These are phyloP conservation scores for Amphipoea oculea DNA, from an alignment of 2,888 invertebrate species.

Conservation along the genomic window DNA sequence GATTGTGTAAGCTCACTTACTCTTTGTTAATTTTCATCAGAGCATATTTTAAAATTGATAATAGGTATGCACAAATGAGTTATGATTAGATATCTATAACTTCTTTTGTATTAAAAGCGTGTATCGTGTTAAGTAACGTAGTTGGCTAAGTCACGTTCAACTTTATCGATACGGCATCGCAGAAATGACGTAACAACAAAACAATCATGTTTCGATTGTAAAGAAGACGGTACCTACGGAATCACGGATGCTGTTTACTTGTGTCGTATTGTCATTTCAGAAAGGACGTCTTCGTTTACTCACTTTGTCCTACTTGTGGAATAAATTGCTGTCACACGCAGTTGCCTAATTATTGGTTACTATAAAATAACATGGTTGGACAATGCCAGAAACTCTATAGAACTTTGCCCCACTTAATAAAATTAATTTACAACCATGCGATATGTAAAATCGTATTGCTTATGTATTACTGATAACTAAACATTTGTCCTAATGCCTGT, in stretches of 20 bases:
- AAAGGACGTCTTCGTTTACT: not conserved
- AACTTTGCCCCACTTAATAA: too few relatives aligned
- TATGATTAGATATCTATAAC: constrained; percentile 81
- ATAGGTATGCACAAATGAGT: constrained; percentile 83
- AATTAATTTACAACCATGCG: too few relatives aligned
- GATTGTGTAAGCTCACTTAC: constrained; percentile 47
- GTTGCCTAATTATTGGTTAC: not conserved
- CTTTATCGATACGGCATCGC: constrained; percentile 82
- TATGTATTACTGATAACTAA: too few relatives aligned
- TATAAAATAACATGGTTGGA: not conserved
- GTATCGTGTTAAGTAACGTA: constrained; percentile 82
- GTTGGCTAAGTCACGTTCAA: constrained; percentile 86
- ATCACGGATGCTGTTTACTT: constrained; percentile 29
- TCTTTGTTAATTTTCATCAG: constrained; percentile 76
- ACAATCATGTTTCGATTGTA: constrained; percentile 70
- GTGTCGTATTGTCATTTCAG: not conserved
- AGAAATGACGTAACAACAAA: constrained; percentile 79
- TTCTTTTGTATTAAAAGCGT: constrained; percentile 81
- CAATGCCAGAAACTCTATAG: too few relatives aligned
- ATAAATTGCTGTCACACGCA: not conserved
- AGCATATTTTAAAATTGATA: constrained; percentile 81
- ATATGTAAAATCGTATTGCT: too few relatives aligned
- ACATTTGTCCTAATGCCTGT: too few relatives aligned
- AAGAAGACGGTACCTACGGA: constrained; percentile 51
- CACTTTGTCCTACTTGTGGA: not conserved